Evolutionary conservation across 2,113 vertebrate species (phyloP).

Genomic region (Percina caprodes): DNA sequence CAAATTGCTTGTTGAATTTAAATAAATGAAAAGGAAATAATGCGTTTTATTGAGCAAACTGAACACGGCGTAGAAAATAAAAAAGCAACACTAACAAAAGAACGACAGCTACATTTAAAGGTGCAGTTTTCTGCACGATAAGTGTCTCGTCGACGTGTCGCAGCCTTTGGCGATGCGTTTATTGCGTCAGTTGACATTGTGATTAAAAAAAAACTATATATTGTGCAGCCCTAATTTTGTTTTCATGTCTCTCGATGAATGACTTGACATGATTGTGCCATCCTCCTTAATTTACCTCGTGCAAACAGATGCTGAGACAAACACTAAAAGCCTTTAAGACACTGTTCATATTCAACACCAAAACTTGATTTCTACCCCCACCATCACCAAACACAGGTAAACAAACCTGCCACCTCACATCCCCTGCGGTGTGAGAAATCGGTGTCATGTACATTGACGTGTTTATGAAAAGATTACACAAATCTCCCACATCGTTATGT

Average conservation of each 20-base stretch:
- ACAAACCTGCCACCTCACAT: slow-evolving; percentile 41
- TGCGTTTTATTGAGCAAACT: too few species aligned
- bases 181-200: too few species aligned
- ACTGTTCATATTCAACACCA: not conserved
- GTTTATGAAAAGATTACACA: slow-evolving; percentile 48
- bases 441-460: slow-evolving; percentile 12
- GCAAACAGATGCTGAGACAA: not conserved
- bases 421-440: slow-evolving; percentile 24
- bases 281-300: not conserved
- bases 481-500: slow-evolving; percentile 34
- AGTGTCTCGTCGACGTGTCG: too few species aligned
- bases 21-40: too few species aligned
- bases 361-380: not conserved
- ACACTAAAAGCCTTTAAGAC: not conserved
- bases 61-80: too few species aligned
- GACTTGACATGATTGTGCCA: not conserved
- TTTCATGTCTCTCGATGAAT: not conserved
- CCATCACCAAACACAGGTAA: slow-evolving; percentile 14
- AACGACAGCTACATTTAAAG: too few species aligned
- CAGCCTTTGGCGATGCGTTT: too few species aligned
- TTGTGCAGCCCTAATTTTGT: too few species aligned
- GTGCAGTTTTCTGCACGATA: too few species aligned
- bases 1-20: too few species aligned
- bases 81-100: too few species aligned
- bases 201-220: too few species aligned